Base-by-base conservation (phyloP, 2,113 vertebrate genomes). In the Stegastes partitus region DNA sequence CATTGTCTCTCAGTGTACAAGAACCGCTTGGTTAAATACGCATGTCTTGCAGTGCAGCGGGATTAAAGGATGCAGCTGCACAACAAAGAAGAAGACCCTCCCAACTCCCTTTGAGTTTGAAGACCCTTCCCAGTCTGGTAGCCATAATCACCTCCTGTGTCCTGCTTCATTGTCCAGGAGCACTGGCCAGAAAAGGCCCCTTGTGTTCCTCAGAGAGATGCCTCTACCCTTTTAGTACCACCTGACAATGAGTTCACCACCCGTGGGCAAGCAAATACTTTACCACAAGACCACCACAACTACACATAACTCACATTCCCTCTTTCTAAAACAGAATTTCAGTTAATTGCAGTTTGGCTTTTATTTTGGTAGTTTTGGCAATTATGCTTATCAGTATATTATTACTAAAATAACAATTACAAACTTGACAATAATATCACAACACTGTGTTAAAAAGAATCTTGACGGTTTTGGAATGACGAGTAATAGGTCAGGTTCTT, bases 151-250 rank as follows among this genome's bases (percentile, higher is more conserved):
- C 76, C 54, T 72, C 63, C 67, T 50, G 57, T 44, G 67, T 18
- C 28, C 45, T 0, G n/a, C 37, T 50, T 57, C 76, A 74, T 82
- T 87, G 74, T 84, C 72, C 58, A n/a, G 49, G 42, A 39, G 65
- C 74, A 66, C 16, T 37, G 65, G 77, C 61, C 74, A 82, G 78
- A 80, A 80, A 69, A 67, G 62, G 63, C 37, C 42, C 15, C 54
- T 77, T 69, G 58, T 82, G 66, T 45, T 65, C 42, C 34, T 47
- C 37, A 34, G 15, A 58, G 55, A 74, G 74, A 74, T 18, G 37
- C 15, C 64, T 69, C 65, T 4, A 16, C 57, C 66, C 61, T 63
- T 53, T 74, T 69, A 68, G 44, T 47, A 21, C 25, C 56, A 25
- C 45, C 55, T 21, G 11, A 81, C 51, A 64, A 80, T 58, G 68